Base-by-base conservation (phyloP, 2,888 invertebrate genomes). In the Copidosoma aretas region DNA sequence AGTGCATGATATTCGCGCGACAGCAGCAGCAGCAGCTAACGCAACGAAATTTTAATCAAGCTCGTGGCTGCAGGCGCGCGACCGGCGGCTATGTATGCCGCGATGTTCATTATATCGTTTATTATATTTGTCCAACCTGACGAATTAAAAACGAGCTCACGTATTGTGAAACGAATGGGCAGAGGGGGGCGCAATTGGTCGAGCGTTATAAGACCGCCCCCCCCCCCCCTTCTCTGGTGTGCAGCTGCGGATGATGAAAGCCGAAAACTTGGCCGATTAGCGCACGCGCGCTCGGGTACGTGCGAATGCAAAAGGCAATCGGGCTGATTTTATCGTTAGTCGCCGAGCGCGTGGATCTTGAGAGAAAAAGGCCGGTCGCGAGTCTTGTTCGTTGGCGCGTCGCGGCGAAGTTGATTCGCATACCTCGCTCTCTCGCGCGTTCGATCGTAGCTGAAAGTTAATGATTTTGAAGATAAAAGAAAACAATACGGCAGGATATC, bases 101-200 rank as follows among this genome's bases (percentile, higher is more conserved):
- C 53, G 53, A 54, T 67, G 58, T 67, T 67, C 57, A 43, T 67
- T 61, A 57, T 57, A 58, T 39, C 22, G 56, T 41, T 22, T 53
- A 59, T 62, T 67, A 63, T 63, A 59, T 67, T 63, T 67, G 67
- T 58, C 43, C 56, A 53, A 12, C 49, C 21, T 24, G 52, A 43
- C 61, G 62, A 62, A 62, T 67, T 25, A 49, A 66, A 58, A 64
- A 51, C 49, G 60, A 67, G 41, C 22, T 5, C 53, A 12, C 8
- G 32, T 32, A n/a, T n/a, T n/a, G 32, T 8, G 56, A 46, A 58
- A 65, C 65, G 64, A 62, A 69, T 65, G 22, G 61, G 32, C 32
- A n/a, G 32, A 32, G 32, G 32, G 32, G 8, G 53, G 49, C 22
- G 25, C 62, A 69, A 64, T 61, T 65, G 25, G 46, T 52, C 56